phyloP scores from a whole-genome alignment of 2,113 vertebrate genomes.

The Acanthochromis polyacanthus region DNA sequence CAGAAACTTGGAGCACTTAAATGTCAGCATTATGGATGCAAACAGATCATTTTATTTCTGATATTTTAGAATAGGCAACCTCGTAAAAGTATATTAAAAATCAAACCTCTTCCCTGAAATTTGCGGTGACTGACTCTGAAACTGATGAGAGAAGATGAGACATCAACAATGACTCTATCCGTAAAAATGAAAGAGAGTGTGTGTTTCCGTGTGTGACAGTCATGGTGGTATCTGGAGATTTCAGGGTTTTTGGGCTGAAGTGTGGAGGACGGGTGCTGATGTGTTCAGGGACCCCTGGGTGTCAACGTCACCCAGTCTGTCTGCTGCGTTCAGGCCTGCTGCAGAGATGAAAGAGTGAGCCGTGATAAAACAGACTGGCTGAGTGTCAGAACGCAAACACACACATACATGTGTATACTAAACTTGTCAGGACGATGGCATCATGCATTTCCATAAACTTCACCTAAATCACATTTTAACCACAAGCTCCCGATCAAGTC shows the following conservation, averaged over 20 bases:
- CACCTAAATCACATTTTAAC: neutral
- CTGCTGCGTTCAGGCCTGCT: conserved; percentile 53
- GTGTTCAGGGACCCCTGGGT: conserved; percentile 67
- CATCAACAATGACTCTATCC: conserved; percentile 10
- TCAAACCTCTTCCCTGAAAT: neutral
- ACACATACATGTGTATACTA: conserved; percentile 20
- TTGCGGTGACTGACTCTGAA: conserved; percentile 10
- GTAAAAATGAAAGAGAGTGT: conserved; percentile 19
- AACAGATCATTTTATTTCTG: neutral
- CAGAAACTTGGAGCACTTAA: too few relatives aligned
- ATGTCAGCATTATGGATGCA: neutral
- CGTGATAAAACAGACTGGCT: conserved; percentile 64
- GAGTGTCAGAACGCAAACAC: conserved; percentile 28
- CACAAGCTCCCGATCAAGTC: neutral
- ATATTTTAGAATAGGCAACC: neutral
- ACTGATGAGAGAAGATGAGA: conserved; percentile 27
- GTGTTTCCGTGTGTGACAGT: conserved; percentile 26
- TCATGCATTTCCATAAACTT: neutral
- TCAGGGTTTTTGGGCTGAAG: conserved; percentile 37
- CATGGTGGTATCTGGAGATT: conserved; percentile 33
- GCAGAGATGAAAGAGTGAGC: conserved; percentile 70
- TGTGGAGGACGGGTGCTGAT: conserved; percentile 47
- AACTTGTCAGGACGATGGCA: conserved; percentile 3
- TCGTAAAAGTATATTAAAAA: conserved; percentile 1
- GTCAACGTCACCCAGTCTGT: conserved; percentile 53